These are phyloP conservation scores for Brachionus sp. DNA, from an alignment of 1,140 invertebrate species.

Conservation along the genomic window DNA sequence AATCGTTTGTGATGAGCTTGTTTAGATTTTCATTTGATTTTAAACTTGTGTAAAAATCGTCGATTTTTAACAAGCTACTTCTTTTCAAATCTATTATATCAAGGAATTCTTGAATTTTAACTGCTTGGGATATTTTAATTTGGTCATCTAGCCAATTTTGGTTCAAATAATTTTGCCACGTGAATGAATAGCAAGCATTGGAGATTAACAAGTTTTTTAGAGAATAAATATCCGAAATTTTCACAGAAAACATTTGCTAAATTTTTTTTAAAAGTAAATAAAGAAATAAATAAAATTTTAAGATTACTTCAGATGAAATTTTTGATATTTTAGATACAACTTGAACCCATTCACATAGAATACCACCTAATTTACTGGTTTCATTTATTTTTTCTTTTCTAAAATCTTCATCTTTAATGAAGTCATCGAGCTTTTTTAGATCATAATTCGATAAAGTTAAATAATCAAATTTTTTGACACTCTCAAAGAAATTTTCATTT, in stretches of 20 bases:
- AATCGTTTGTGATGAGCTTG: background rate
- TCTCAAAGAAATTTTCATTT: background rate
- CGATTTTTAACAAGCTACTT: background rate
- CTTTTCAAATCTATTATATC: background rate
- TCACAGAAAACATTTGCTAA: background rate
- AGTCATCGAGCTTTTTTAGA: background rate
- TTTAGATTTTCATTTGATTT: background rate
- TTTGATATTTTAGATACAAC: background rate
- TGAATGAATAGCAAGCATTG: background rate
- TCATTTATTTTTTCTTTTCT: constrained; percentile 1
- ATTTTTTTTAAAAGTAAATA: background rate
- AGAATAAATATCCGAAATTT: background rate
- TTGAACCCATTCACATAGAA: constrained; percentile 20
- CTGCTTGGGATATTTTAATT: background rate
- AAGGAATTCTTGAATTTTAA: constrained; percentile 16
- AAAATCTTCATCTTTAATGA: background rate
- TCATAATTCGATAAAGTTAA: background rate
- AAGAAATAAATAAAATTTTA: background rate
- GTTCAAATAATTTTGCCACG: constrained; percentile 33
- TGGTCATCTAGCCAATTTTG: background rate
- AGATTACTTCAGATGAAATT: background rate
- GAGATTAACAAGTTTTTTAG: background rate
- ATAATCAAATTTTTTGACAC: background rate
- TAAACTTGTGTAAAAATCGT: constrained; percentile 1
- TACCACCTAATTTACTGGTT: background rate